phyloP scores from a whole-genome alignment of 2,797 vertebrate species.

The Danio choprae region DNA sequence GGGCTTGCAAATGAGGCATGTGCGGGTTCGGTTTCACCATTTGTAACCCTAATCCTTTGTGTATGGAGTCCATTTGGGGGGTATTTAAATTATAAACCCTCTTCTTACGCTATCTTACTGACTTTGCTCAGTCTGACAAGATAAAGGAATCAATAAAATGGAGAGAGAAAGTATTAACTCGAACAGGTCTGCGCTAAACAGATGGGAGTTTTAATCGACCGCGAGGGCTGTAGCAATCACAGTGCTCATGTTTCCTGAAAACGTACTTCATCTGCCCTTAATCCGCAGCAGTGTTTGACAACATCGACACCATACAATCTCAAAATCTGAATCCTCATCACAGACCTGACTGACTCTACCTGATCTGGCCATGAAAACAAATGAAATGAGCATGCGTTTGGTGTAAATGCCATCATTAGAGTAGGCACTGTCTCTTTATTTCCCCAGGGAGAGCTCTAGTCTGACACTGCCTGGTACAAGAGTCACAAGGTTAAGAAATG shows the following conservation, averaged over 20 bases:
- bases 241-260: neutral
- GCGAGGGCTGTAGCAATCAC: constrained; percentile 2
- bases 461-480: constrained; percentile 4
- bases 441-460: neutral
- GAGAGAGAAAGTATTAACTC: constrained; percentile 2
- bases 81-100: constrained; percentile 2
- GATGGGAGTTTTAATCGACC: constrained; percentile 8
- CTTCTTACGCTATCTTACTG: neutral
- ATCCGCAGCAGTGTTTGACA: constrained; percentile 27
- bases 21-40: constrained; percentile 15
- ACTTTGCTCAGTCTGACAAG: neutral
- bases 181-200: neutral
- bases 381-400: neutral
- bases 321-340: constrained; percentile 4
- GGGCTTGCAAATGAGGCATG: constrained; percentile 34
- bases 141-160: constrained; percentile 5
- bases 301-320: constrained; percentile 16
- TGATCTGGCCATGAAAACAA: neutral
- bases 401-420: neutral
- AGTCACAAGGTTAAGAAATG: constrained; percentile 40
- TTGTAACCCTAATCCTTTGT: constrained; percentile 18
- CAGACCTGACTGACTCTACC: neutral
- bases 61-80: neutral
- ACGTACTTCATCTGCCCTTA: neutral
- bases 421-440: neutral